Evolutionary conservation across 2,797 vertebrate species (phyloP), one percentile per base, ranked within the genome.

Genomic region (Lateolabrax maculatus): DNA sequence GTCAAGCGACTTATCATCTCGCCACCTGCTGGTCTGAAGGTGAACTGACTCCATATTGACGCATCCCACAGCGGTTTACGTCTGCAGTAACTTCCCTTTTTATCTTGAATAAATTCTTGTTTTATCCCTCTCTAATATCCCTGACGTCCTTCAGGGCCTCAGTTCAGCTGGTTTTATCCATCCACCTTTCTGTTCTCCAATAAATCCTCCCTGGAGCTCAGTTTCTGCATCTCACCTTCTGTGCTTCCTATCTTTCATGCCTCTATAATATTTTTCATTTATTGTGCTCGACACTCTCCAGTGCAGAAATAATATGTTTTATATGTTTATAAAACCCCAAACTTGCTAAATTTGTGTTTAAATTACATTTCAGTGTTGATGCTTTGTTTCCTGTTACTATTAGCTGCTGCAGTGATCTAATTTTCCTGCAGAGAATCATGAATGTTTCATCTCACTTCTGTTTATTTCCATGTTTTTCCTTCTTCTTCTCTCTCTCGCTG

Each of bases 371-470:
- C 52, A 16, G 73, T 39, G 64, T 65, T 49, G 43, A 11, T 25
- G 21, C 48, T 63, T 10, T 0, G 16, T 10, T 63, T 73, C 27
- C 64, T 19, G 61, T 58, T 46, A 0, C 37, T 9, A 15, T 66
- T 37, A 55, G 39, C 60, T 36, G 71, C 71, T 27, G 67, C 52
- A n/a, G 1, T 7, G 56, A 87, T 65, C 55, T 51, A 1, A 60
- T 71, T 43, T 52, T 67, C 46, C 75, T 68, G 74, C 69, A 46
- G 27, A 69, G 31, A 11, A 41, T 77, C 80, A 67, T 73, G 16
- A 82, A 78, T 78, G 80, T 84, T 87, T 87, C 76, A 85, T 73
- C 58, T 4, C 25, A 16, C 51, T 36, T 11, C 64, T 61, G 77
- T 74, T 81, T 52, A 29, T 73, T 53, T 71, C 62, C 29, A 18